phyloP scores from a whole-genome alignment of 2,113 vertebrate genomes.

The Myrmecobius fasciatus region DNA sequence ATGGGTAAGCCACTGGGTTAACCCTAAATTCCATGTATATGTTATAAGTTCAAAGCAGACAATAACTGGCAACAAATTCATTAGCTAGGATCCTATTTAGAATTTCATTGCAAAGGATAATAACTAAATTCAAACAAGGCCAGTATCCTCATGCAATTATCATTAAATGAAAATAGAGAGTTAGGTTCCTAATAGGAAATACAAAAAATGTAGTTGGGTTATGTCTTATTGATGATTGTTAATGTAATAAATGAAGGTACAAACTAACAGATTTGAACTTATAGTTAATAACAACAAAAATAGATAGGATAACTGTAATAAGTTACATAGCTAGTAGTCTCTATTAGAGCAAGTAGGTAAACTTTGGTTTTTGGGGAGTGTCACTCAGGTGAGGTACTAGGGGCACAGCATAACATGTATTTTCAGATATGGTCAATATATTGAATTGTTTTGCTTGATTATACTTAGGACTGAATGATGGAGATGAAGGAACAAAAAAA shows the following conservation, averaged over 20 bases:
- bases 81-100: neutral
- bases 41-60: neutral
- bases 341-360: neutral
- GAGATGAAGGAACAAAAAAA: neutral
- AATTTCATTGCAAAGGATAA: neutral
- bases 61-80: neutral
- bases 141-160: neutral
- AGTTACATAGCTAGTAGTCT: neutral
- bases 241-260: conserved; percentile 16
- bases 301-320: neutral
- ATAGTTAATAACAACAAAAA: neutral
- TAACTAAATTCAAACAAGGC: neutral
- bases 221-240: neutral
- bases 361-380: neutral
- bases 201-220: neutral
- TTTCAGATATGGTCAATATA: neutral
- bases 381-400: neutral
- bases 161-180: neutral
- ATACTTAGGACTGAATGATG: neutral
- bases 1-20: neutral
- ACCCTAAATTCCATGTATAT: neutral
- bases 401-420: neutral
- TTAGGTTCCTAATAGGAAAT: conserved; percentile 1
- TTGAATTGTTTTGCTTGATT: neutral
- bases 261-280: conserved; percentile 13